Conservation (phyloP, 2,797 vertebrate species). For the Coilia nasus region DNA sequence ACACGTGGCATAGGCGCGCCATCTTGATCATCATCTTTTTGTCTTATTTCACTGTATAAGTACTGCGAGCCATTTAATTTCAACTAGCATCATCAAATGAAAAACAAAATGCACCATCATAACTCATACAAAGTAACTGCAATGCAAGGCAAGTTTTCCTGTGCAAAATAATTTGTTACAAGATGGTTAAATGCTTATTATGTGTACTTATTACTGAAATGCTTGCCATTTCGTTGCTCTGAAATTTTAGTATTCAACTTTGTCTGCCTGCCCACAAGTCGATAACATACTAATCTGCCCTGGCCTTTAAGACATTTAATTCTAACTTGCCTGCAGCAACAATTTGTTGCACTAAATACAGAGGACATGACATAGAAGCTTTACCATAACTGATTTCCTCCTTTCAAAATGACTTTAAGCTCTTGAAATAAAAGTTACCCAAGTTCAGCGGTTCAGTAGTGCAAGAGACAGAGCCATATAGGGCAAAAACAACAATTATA, state of each 20-base stretch:
- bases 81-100: background rate
- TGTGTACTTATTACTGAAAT: background rate
- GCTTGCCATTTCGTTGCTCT: background rate
- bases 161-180: background rate
- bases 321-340: background rate
- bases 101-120: background rate
- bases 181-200: background rate
- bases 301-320: background rate
- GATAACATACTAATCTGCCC: background rate
- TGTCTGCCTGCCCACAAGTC: background rate
- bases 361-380: background rate
- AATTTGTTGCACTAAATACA: slow-evolving; percentile 3
- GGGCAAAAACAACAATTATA: background rate
- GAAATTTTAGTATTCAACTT: background rate
- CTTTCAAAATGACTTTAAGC: background rate
- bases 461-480: background rate
- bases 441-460: background rate
- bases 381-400: background rate
- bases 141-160: background rate
- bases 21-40: slow-evolving; percentile 65
- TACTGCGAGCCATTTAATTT: background rate
- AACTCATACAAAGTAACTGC: background rate
- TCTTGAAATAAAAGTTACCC: background rate
- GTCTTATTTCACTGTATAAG: background rate
- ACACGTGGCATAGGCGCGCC: slow-evolving; percentile 76